Evolutionary conservation across 2,888 invertebrate genomes (phyloP).

Genomic region (Noctua janthina): DNA sequence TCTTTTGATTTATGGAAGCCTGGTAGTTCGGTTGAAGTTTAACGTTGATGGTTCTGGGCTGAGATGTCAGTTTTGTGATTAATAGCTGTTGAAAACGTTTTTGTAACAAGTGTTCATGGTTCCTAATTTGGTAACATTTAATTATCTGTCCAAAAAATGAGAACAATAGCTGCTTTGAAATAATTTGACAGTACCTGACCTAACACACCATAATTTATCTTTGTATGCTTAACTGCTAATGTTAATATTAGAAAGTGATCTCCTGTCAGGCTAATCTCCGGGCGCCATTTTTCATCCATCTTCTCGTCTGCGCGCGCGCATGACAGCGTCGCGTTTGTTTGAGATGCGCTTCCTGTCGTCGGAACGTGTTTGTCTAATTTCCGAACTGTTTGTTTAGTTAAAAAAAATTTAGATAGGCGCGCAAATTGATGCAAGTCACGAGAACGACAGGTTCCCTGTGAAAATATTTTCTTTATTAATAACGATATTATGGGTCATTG

Average conservation of each 20-base stretch:
- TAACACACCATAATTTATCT: constrained; percentile 64
- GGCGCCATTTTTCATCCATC: constrained; percentile 69
- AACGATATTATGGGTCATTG: constrained; percentile 65
- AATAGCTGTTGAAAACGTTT: constrained; percentile 10
- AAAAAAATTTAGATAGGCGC: constrained; percentile 77
- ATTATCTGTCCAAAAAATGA: constrained; percentile 20
- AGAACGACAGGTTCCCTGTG: constrained; percentile 62
- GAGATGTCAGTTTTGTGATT: constrained; percentile 39
- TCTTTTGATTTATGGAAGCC: constrained; percentile 60
- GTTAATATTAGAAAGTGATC: constrained; percentile 67
- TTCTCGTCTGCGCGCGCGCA: constrained; percentile 65
- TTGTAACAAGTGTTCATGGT: constrained; percentile 20
- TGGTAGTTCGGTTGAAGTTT: constrained; percentile 38
- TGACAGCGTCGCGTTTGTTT: constrained; percentile 74
- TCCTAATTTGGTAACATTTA: constrained; percentile 18
- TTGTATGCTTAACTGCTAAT: constrained; percentile 59
- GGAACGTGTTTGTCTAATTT: constrained; percentile 82
- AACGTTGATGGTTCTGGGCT: constrained; percentile 25
- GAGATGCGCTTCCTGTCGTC: constrained; percentile 77
- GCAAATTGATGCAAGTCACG: constrained; percentile 84
- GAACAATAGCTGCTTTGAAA: constrained; percentile 43
- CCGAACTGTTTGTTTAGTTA: constrained; percentile 79
- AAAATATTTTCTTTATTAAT: constrained; percentile 40
- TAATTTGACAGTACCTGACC: constrained; percentile 61
- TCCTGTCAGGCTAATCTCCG: constrained; percentile 64